Conservation (phyloP, 2,797 vertebrate genomes). For the Cyclopterus lumpus region DNA sequence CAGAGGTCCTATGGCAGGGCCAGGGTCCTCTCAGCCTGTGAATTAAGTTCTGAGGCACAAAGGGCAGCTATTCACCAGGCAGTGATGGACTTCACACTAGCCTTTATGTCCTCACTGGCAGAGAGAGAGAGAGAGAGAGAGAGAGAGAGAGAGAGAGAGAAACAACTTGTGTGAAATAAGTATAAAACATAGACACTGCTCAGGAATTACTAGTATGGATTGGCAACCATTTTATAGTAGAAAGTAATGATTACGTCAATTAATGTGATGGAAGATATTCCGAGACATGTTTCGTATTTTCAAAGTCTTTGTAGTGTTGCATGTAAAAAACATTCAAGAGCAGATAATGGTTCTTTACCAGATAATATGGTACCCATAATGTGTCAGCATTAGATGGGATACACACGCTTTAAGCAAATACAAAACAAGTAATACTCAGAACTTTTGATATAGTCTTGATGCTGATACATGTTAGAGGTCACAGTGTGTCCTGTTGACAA, state of each 20-base stretch:
- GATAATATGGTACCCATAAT: not conserved
- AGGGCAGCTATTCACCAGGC: slow-evolving; percentile 79
- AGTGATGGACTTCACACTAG: slow-evolving; percentile 81
- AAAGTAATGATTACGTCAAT: slow-evolving; percentile 9
- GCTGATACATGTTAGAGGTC: slow-evolving; percentile 2
- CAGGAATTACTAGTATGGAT: slow-evolving; percentile 18
- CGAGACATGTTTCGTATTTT: not conserved
- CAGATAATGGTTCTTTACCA: not conserved
- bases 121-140: slow-evolving; percentile 41
- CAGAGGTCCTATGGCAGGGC: slow-evolving; percentile 70
- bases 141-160: slow-evolving; percentile 34
- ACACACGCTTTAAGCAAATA: not conserved
- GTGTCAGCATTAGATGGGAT: not conserved
- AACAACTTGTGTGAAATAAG: slow-evolving; percentile 16
- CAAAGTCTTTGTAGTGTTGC: slow-evolving; percentile 24
- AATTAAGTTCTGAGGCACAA: slow-evolving; percentile 82
- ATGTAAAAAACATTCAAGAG: slow-evolving; percentile 50
- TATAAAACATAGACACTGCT: slow-evolving; percentile 52
- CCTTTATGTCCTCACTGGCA: slow-evolving; percentile 77
- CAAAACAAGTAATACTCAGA: not conserved
- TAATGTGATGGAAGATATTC: not conserved
- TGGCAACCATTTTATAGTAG: slow-evolving; percentile 23
- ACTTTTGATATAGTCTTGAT: not conserved
- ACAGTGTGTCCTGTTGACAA: not conserved
- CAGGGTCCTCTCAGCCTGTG: slow-evolving; percentile 76